phyloP scores from a whole-genome alignment of 2,797 vertebrate species.

The Cynodonichthys magdalenae region DNA sequence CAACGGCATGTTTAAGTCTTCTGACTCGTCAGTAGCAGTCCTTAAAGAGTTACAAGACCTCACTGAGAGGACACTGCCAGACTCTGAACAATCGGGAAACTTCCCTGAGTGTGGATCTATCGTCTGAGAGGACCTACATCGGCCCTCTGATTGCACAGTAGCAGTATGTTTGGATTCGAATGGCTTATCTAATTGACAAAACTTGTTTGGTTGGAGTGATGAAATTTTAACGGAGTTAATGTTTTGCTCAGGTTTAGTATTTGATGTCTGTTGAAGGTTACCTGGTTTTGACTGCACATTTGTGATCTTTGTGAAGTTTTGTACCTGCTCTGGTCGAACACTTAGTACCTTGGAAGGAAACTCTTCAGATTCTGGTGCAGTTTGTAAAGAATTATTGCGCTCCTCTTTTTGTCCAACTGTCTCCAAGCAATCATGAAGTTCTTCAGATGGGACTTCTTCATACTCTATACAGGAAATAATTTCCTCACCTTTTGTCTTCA shows the following conservation, averaged over 20 bases:
- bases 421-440: slow-evolving; percentile 34
- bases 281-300: slow-evolving; percentile 29
- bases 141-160: slow-evolving; percentile 30
- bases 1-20: slow-evolving; percentile 18
- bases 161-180: slow-evolving; percentile 11
- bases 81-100: slow-evolving; percentile 33
- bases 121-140: slow-evolving; percentile 14
- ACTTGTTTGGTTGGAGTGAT: slow-evolving; percentile 26
- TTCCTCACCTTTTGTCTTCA: slow-evolving; percentile 62
- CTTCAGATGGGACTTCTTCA: slow-evolving; percentile 38
- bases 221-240: slow-evolving; percentile 29
- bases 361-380: slow-evolving; percentile 48
- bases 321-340: slow-evolving; percentile 25
- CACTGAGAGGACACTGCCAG: slow-evolving; percentile 20
- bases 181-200: slow-evolving; percentile 25
- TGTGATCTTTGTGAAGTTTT: slow-evolving; percentile 17
- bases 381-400: slow-evolving; percentile 32
- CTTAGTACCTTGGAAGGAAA: slow-evolving; percentile 23
- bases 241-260: slow-evolving; percentile 17
- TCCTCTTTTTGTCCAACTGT: slow-evolving; percentile 43
- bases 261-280: slow-evolving; percentile 16
- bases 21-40: slow-evolving; percentile 39
- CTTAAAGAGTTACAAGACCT: slow-evolving; percentile 15
- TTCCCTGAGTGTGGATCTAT: slow-evolving; percentile 35
- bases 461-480: slow-evolving; percentile 49